Base-by-base conservation (phyloP, 2,797 vertebrate genomes). In the Hirundo rustica region DNA sequence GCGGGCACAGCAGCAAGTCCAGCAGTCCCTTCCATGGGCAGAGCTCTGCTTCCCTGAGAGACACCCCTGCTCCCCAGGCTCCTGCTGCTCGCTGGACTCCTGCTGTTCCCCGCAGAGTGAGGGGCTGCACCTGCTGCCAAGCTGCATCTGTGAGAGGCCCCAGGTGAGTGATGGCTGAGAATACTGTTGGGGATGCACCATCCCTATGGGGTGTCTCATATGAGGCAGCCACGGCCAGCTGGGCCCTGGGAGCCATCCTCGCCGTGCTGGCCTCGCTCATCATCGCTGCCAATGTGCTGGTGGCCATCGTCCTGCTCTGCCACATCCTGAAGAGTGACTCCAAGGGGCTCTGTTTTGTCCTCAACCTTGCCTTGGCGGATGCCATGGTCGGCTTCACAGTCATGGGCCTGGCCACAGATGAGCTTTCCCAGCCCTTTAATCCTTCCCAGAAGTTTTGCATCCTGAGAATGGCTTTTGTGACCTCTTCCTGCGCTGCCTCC, bases 341-440 rank as follows among this genome's bases (percentile, higher is more conserved):
- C 78, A 98, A 98, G 67, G 98, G 98, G 90, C 98, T 99, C 97
- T 98, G 97, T 62, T 99, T 99, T 7, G 98, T 99, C 71, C 97
- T 99, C 70, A 99, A 99, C 79, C 89, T 99, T 32, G 98, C 99
- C 0, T 62, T 99, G 38, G 98, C 99, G 0, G 99, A 99, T 51
- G 65, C 97, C 80, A 97, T 98, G 72, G 98, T 99, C 57, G 99
- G 99, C 1, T 84, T 99, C 61, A 98, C 98, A 17, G 98, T 98
- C 61, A 97, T 97, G 0, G 98, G 98, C 11, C 96, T 99, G 50
- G 98, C 98, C 20, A 50, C 53, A 0, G 98, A 99, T 30, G 98
- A 98, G 85, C 93, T 99, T 54, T 97, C 94, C 51, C 93, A 74
- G 68, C 65, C 72, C 8, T 50, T 80, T 30, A 18, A 50, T 20